Percentiles rank a stretch among this genome's conserved stretches.
These are phyloP conservation scores for Xestoiulus laeticollis DNA, from an alignment of 2,888 invertebrate species.

Conservation along the genomic window DNA sequence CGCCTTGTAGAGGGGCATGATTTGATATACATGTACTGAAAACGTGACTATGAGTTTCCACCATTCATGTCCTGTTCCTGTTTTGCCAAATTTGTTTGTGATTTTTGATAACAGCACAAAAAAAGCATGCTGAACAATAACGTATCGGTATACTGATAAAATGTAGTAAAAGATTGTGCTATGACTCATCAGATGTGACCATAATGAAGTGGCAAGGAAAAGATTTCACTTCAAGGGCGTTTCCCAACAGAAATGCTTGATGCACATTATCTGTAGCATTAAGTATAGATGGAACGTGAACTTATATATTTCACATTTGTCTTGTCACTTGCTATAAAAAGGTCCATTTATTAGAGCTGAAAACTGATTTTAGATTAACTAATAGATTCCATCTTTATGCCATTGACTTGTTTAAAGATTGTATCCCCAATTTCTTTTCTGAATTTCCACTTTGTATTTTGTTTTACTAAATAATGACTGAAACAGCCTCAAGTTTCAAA, in stretches of 20 bases:
- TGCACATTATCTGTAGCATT: background rate
- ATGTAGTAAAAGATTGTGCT: background rate
- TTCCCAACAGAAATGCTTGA: background rate
- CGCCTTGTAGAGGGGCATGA: too few relatives aligned
- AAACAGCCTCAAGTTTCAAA: too few relatives aligned
- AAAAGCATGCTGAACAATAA: too few relatives aligned
- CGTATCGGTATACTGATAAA: background rate
- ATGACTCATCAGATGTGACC: conserved; percentile 5
- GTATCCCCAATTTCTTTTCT: background rate
- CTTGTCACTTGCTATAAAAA: background rate
- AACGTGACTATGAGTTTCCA: too few relatives aligned
- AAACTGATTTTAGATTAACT: conserved; percentile 26
- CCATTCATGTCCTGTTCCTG: too few relatives aligned
- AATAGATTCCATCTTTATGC: background rate
- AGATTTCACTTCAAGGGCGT: background rate
- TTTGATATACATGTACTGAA: too few relatives aligned
- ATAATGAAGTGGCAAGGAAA: background rate
- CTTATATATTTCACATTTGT: background rate
- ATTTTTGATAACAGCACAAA: too few relatives aligned
- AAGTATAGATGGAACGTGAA: background rate
- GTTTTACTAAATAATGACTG: too few relatives aligned
- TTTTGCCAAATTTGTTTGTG: too few relatives aligned
- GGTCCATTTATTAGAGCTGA: background rate
- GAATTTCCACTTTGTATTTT: background rate
- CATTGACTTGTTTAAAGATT: background rate